phyloP scores from a whole-genome alignment of 2,797 vertebrate genomes.

The Steatocranus sp. region DNA sequence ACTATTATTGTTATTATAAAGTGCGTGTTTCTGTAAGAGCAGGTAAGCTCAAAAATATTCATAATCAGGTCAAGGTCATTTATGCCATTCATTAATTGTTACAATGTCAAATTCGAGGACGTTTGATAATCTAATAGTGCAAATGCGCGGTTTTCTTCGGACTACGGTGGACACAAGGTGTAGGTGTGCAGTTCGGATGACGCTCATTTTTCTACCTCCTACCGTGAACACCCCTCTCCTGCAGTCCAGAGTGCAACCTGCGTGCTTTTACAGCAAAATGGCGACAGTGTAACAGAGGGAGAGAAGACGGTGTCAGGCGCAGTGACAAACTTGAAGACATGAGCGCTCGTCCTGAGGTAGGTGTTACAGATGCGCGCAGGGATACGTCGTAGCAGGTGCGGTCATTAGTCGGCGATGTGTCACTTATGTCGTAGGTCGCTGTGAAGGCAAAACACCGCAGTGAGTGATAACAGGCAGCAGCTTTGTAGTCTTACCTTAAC shows the following conservation, averaged over 20 bases:
- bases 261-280: slow-evolving; percentile 72
- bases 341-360: slow-evolving; percentile 27
- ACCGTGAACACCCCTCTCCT: slow-evolving; percentile 32
- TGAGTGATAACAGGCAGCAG: neutral
- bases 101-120: neutral
- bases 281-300: slow-evolving; percentile 65
- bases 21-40: too few relatives aligned
- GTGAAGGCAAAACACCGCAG: neutral
- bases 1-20: neutral
- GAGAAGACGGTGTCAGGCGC: slow-evolving; percentile 43
- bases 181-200: neutral
- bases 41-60: neutral
- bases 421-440: neutral
- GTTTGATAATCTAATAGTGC: neutral
- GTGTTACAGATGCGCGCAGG: slow-evolving; percentile 1
- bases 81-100: neutral
- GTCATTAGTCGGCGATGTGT: neutral
- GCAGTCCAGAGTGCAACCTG: slow-evolving; percentile 60
- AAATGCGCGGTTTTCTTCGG: neutral
- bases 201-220: slow-evolving; percentile 9
- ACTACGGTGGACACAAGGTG: neutral
- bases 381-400: neutral
- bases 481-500: neutral
- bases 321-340: slow-evolving; percentile 30
- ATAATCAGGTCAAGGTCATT: neutral